Evolutionary conservation across 2,888 invertebrate species (phyloP).

Genomic region (Scrobipalpa atriplicella): DNA sequence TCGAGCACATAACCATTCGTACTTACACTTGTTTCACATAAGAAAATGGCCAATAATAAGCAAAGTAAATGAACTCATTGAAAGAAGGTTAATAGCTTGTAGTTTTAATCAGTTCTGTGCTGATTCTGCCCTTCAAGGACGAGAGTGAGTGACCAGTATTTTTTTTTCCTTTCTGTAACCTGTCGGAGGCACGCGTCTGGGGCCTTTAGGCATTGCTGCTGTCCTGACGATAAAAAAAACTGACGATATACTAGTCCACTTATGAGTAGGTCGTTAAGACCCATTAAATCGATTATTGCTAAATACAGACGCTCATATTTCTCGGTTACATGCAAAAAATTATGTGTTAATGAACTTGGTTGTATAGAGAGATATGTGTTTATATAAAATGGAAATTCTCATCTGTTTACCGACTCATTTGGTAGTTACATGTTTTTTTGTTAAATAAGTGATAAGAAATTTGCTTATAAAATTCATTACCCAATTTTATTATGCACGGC

Average conservation of each 20-base stretch:
- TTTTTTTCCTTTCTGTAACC: background rate
- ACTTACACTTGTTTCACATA: conserved; percentile 1
- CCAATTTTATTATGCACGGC: too few species aligned
- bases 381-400: too few species aligned
- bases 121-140: conserved; percentile 25
- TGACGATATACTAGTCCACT: conserved; percentile 26
- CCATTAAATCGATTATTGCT: conserved; percentile 34
- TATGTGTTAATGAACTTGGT: background rate
- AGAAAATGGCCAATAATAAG: conserved; percentile 16
- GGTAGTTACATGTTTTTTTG: too few species aligned
- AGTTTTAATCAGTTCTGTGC: conserved; percentile 31
- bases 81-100: conserved; percentile 33
- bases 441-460: too few species aligned
- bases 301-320: conserved; percentile 29
- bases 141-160: conserved; percentile 17
- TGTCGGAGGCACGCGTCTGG: conserved; percentile 32
- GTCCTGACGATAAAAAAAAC: background rate
- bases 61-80: conserved; percentile 38
- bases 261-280: conserved; percentile 32
- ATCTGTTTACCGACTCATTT: too few species aligned
- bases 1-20: background rate
- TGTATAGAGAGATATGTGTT: background rate
- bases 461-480: too few species aligned
- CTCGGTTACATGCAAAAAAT: background rate
- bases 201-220: conserved; percentile 28